These are phyloP conservation scores for Gobius niger DNA, from an alignment of 2,113 vertebrate genomes.

Conservation along the genomic window DNA sequence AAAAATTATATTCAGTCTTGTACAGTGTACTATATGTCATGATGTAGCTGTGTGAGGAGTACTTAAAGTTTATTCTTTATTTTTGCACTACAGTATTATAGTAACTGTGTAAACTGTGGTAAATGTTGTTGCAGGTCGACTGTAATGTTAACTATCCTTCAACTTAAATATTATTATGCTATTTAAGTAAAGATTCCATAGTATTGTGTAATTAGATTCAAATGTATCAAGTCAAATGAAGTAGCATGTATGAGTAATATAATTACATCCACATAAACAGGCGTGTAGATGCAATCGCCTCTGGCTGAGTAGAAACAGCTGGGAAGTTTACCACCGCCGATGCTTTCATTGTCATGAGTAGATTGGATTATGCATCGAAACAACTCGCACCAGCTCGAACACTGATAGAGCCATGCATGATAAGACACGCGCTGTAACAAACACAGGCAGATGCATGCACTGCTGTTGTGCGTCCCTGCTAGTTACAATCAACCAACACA, in stretches of 20 bases:
- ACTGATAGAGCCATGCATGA: conserved; percentile 1
- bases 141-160: conserved; percentile 34
- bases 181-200: conserved; percentile 44
- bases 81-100: neutral
- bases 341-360: conserved; percentile 48
- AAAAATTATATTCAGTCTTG: no score
- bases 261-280: conserved; percentile 66
- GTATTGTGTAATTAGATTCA: conserved; percentile 56
- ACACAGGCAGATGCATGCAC: conserved; percentile 15
- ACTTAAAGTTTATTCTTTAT: neutral
- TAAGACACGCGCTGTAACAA: neutral
- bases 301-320: conserved; percentile 52
- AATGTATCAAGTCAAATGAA: conserved; percentile 60
- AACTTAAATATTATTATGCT: conserved; percentile 53
- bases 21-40: no score
- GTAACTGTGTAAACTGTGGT: neutral
- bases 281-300: conserved; percentile 48
- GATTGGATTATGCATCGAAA: conserved; percentile 52
- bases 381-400: conserved; percentile 7
- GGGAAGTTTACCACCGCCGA: conserved; percentile 50
- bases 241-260: conserved; percentile 57
- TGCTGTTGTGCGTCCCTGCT: conserved; percentile 38
- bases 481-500: conserved; percentile 57
- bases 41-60: no score
- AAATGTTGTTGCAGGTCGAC: neutral